Percentiles rank a stretch among this genome's conserved stretches.
Evolutionary conservation across 2,797 vertebrate species (phyloP).

Genomic region (Neosalanx taihuensis): DNA sequence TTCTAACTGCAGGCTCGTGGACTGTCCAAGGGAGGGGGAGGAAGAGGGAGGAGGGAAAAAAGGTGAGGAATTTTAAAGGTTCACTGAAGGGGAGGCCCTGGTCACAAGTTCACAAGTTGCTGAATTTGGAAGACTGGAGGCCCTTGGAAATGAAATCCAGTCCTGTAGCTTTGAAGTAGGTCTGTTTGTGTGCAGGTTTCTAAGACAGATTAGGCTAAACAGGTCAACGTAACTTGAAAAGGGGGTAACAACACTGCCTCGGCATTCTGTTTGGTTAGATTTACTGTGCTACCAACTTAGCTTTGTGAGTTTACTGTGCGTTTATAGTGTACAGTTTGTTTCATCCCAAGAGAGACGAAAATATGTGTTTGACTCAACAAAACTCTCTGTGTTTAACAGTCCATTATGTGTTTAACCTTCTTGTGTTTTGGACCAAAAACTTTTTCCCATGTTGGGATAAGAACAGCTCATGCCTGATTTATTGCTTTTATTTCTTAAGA

Average conservation of each 20-base stretch:
- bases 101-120: slow-evolving; percentile 63
- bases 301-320: slow-evolving; percentile 48
- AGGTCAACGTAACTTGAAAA: slow-evolving; percentile 53
- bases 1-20: neutral
- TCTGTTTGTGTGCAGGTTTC: slow-evolving; percentile 60
- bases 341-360: slow-evolving; percentile 24
- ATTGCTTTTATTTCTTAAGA: slow-evolving; percentile 38
- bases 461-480: slow-evolving; percentile 35
- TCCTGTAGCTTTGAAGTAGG: slow-evolving; percentile 56
- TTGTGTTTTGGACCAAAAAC: slow-evolving; percentile 32
- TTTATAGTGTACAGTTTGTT: slow-evolving; percentile 50
- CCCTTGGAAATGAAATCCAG: slow-evolving; percentile 53
- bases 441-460: slow-evolving; percentile 59
- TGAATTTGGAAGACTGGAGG: slow-evolving; percentile 60
- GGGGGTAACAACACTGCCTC: slow-evolving; percentile 55
- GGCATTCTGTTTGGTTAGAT: slow-evolving; percentile 53
- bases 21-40: neutral
- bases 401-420: slow-evolving; percentile 40
- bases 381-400: slow-evolving; percentile 51
- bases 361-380: slow-evolving; percentile 48
- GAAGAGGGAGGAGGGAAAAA: slow-evolving; percentile 31
- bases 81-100: slow-evolving; percentile 40
- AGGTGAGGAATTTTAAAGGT: slow-evolving; percentile 27
- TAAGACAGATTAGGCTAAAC: slow-evolving; percentile 54
- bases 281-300: slow-evolving; percentile 29